Evolutionary conservation across 2,797 vertebrate species (phyloP), one percentile per base, ranked within the genome.

Genomic region (Sparus aurata): DNA sequence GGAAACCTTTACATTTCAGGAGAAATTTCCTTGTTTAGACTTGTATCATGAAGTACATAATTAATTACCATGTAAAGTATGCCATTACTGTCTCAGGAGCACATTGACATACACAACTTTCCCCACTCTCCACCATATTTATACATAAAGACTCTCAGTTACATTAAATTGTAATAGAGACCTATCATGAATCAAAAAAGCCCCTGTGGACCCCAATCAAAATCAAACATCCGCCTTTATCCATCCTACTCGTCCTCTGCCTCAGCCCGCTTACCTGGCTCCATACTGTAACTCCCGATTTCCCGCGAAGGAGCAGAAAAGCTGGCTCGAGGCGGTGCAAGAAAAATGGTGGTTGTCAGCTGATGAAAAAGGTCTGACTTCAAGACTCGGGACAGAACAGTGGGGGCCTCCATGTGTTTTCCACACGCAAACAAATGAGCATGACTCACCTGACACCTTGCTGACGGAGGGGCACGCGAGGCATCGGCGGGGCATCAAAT

Each of bases 281-380:
- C 55, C 69, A 77, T 58, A 52, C 79, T 65, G 57, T 55, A 78
- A 69, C 72, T 70, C 67, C 49, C 64, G 55, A 41, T 50, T 85
- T 79, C 64, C 60, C 66, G 27, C 17, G 18, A 79, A 69, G 55
- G 63, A 85, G 52, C 58, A 67, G 52, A 67, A 53, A 53, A 53
- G 25, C 62, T 79, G 60, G 67, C 80, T 80, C 20, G 27, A 58
- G 80, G 76, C 67, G 1, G 43, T 12, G 45, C 46, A 71, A 84
- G 72, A 75, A 46, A 81, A 75, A 73, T 69, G 59, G 69, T 66
- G 67, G 59, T 57, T 82, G 58, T 83, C 60, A 79, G 69, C 41
- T 71, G 59, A 75, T 76, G 63, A 85, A 87, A 73, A 73, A 82
- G 74, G 61, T 72, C 69, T 25, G 63, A 84, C 65, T 79, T 49